Conservation (phyloP, 2,113 vertebrate genomes). For the Maccullochella peelii region DNA sequence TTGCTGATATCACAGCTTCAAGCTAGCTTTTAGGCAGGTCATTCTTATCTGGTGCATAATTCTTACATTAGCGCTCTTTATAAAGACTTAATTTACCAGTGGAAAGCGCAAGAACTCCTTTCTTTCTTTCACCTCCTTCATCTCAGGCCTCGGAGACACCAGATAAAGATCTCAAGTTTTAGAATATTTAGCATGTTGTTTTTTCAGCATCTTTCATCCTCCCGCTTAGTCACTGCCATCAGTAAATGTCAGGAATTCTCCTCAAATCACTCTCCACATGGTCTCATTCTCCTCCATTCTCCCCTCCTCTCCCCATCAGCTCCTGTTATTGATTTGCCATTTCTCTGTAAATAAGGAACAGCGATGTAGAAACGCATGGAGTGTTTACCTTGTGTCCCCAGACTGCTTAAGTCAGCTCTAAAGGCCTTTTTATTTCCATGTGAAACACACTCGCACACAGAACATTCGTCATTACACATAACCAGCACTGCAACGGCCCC, state of each 20-base stretch:
- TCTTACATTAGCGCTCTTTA: background rate
- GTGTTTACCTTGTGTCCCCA: slow-evolving; percentile 10
- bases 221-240: background rate
- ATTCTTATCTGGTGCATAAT: background rate
- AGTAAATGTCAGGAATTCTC: slow-evolving; percentile 23
- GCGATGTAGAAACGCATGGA: slow-evolving; percentile 22
- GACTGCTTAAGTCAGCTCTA: slow-evolving; percentile 22
- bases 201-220: slow-evolving; percentile 7
- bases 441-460: slow-evolving; percentile 23
- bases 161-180: background rate
- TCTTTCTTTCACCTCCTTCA: background rate
- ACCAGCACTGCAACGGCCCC: slow-evolving; percentile 26
- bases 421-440: slow-evolving; percentile 30
- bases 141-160: background rate
- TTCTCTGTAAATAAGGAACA: slow-evolving; percentile 51
- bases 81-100: background rate
- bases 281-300: background rate
- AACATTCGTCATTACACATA: slow-evolving; percentile 17
- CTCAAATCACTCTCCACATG: slow-evolving; percentile 3
- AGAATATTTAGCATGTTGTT: background rate
- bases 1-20: slow-evolving; percentile 7
- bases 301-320: background rate
- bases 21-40: background rate
- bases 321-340: slow-evolving; percentile 46
- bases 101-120: background rate